A percentile compares a stretch with the other conserved stretches of the same genome.
Evolutionary conservation across 2,888 invertebrate species (phyloP).

Genomic region (Oscheius myriophilus): DNA sequence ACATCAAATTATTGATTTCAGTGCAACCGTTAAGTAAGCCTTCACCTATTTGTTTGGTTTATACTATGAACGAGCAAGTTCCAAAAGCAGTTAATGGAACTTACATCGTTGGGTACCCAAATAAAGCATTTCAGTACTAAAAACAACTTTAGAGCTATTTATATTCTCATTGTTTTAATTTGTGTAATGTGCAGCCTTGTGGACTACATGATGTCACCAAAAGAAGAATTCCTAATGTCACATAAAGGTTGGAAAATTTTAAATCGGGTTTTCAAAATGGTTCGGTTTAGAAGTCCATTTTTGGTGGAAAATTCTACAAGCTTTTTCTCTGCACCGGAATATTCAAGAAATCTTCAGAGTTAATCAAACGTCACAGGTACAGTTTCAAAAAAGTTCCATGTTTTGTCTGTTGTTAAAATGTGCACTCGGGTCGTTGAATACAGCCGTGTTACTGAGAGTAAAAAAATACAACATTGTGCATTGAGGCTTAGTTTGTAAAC

Average conservation of each 20-base stretch:
- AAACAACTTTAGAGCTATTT: not conserved
- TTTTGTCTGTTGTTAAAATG: no score
- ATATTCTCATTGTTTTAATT: not conserved
- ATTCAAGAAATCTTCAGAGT: conserved; percentile 41
- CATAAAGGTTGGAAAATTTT: not conserved
- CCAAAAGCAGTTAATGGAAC: conserved; percentile 6
- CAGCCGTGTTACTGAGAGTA: no score
- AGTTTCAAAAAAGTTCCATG: no score
- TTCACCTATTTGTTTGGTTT: conserved; percentile 1
- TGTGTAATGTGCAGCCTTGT: conserved; percentile 8
- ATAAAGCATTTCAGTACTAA: not conserved
- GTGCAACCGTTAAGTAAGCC: conserved; percentile 3
- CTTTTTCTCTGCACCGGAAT: conserved; percentile 54
- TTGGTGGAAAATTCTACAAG: conserved; percentile 36
- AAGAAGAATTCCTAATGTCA: not conserved
- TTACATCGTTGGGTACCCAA: conserved; percentile 6
- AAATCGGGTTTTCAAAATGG: not conserved
- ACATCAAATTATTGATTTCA: not conserved
- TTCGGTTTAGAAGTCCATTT: not conserved
- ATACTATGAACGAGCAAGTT: conserved; percentile 1
- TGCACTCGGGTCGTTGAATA: no score
- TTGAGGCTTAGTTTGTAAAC: no score
- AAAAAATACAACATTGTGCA: no score
- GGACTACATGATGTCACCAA: conserved; percentile 4
- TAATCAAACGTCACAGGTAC: conserved; percentile 23